These are phyloP conservation scores for Felis catus DNA, from an alignment of 2,113 vertebrate genomes.

Conservation along the genomic window F.catus_Fca126_mat1.0 CM031422.1:5402501-5403000, in stretches of 20 bases:
- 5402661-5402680: neutral
- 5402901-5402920: neutral
- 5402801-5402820: neutral
- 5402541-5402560: neutral
- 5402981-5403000: neutral
- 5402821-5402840: neutral
- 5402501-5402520: neutral
- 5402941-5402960: neutral
- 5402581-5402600: neutral
- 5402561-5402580: neutral
- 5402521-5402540: neutral
- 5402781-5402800: neutral
- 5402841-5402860: neutral
- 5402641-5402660: neutral
- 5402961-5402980: neutral
- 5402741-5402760: neutral
- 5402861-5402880: neutral
- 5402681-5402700: neutral
- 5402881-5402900: neutral
- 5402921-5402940: neutral
- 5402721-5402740: no score
- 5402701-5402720: neutral
- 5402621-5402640: neutral
- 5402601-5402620: neutral
- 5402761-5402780: neutral